These are phyloP conservation scores for Apocheima hispidaria DNA, from an alignment of 2,888 invertebrate species.

Conservation along the genomic window DNA sequence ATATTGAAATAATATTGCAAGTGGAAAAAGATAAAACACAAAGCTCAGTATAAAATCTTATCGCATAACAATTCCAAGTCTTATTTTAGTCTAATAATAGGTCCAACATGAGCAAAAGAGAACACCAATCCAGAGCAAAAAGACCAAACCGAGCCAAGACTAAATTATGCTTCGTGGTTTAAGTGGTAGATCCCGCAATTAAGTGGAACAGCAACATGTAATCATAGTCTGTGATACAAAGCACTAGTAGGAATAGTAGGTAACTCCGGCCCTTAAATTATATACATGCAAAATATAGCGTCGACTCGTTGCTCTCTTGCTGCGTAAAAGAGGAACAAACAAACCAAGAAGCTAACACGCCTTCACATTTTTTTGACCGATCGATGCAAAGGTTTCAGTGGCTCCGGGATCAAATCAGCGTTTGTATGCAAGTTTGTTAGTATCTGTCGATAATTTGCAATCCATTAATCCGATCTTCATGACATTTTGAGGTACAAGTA, in stretches of 20 bases:
- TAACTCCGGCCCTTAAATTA: neutral
- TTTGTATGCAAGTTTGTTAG: too few species aligned
- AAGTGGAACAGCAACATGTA: slow-evolving; percentile 51
- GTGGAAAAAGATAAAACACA: too few species aligned
- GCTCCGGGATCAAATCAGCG: too few species aligned
- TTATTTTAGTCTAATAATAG: slow-evolving; percentile 18
- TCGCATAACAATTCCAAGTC: neutral
- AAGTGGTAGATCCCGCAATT: slow-evolving; percentile 55
- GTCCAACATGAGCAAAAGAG: slow-evolving; percentile 1
- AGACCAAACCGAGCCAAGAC: slow-evolving; percentile 44
- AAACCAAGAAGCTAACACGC: too few species aligned
- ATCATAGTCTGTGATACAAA: slow-evolving; percentile 21
- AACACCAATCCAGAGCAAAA: slow-evolving; percentile 45
- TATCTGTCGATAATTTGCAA: too few species aligned
- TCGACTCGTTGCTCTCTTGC: too few species aligned
- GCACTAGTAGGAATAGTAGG: slow-evolving; percentile 11
- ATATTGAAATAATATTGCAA: neutral
- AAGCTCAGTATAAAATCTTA: neutral
- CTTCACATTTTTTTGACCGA: too few species aligned
- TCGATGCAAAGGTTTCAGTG: too few species aligned
- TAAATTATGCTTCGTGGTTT: slow-evolving; percentile 53
- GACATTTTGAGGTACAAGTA: too few species aligned
- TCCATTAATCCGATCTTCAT: too few species aligned
- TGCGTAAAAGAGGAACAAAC: too few species aligned
- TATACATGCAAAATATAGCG: too few species aligned